Base-by-base conservation (phyloP, 2,797 vertebrate species). In the Acanthornis magna region DNA sequence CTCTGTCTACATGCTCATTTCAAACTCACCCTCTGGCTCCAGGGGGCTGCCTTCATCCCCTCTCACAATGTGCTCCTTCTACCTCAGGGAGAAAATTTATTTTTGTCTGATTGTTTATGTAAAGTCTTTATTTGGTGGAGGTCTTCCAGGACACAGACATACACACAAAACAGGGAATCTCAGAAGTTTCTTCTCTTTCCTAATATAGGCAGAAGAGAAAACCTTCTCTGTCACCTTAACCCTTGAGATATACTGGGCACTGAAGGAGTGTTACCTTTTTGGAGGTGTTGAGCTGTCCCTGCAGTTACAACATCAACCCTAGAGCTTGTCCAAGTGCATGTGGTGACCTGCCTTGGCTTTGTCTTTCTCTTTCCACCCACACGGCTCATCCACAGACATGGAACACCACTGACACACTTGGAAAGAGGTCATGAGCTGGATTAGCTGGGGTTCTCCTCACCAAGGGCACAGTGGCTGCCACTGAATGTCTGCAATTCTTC, bases 71-170 rank as follows among this genome's bases (percentile, higher is more conserved):
- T 40, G 40, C 53, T 80, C 8, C 45, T 83, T 85, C 85, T 77
- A 42, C 76, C 55, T 77, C 85, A 38, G 43, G 26, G 20, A 85
- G 43, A 76, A 1, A 10, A 79, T 45, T 54, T 82, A 70, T 76
- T 93, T 95, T 70, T 89, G 60, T 51, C 57, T 0, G 0, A n/a
- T 70, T 89, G 43, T 88, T 92, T 88, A 85, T 48, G 36, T 51
- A 13, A 91, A 77, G 38, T 88, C 72, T 89, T 82, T 73, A 87
- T 89, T 85, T 95, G 85, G 75, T 83, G 50, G 40, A 76, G 27
- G 57, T 79, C 75, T 89, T 92, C 32, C 42, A 95, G 81, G 63
- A 81, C 74, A 72, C 66, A 84, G 61, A 50, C 38, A 78, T 67
- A 62, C 17, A 80, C 23, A 34, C 1, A 4, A 58, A 85, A 74